These are phyloP conservation scores for Orius insidiosus DNA, from an alignment of 1,140 invertebrate genomes.

Conservation along the genomic window DNA sequence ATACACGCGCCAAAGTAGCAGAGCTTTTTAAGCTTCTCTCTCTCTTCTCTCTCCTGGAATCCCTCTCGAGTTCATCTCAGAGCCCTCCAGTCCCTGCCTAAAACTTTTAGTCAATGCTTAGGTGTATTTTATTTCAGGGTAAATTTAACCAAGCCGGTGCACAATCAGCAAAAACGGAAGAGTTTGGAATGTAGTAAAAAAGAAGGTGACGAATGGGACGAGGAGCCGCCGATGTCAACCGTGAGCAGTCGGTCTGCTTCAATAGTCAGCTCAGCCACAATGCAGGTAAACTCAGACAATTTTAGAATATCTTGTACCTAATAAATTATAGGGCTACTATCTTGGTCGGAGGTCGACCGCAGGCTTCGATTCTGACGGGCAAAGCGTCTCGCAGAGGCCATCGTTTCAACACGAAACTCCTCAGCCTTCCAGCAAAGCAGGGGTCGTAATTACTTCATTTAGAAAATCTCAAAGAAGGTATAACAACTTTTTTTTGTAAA, in stretches of 20 bases:
- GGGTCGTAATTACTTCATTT: conserved; percentile 85
- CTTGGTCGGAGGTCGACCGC: conserved; percentile 19
- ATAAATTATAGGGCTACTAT: conserved; percentile 21
- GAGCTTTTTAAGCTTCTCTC: no score
- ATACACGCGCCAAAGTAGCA: no score
- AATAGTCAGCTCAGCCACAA: conserved; percentile 17
- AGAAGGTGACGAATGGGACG: conserved; percentile 15
- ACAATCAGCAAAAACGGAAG: conserved; percentile 11
- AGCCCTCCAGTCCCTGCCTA: no score
- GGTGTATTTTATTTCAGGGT: neutral
- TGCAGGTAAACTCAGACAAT: conserved; percentile 13
- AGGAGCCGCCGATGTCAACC: conserved; percentile 16
- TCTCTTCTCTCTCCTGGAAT: no score
- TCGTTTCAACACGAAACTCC: conserved; percentile 40
- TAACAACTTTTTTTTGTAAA: no score
- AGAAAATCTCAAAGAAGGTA: conserved; percentile 74
- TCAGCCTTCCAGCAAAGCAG: conserved; percentile 50
- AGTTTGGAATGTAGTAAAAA: conserved; percentile 11
- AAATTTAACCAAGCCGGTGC: neutral
- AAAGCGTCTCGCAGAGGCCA: conserved; percentile 22
- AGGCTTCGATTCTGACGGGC: conserved; percentile 16
- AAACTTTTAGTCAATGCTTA: neutral
- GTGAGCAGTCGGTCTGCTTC: conserved; percentile 19
- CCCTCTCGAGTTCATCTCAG: no score
- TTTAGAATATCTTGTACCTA: neutral